phyloP scores from a whole-genome alignment of 1,140 invertebrate species.

The Hylyphantes graminicola region DNA sequence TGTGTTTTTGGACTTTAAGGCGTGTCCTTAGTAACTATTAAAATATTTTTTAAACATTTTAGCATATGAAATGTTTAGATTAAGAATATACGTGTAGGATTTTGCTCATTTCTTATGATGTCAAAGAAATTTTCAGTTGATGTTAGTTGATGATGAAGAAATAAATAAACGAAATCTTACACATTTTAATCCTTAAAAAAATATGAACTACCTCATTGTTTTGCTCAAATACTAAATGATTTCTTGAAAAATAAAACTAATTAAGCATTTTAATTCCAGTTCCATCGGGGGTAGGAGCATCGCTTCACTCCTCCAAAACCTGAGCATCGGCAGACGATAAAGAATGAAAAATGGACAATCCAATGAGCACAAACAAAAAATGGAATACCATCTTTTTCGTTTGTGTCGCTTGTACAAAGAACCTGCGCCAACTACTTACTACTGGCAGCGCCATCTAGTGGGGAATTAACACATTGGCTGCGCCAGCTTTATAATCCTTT shows the following conservation, averaged over 20 bases:
- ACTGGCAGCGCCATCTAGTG: not conserved
- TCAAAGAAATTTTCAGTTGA: too few relatives aligned
- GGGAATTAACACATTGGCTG: not conserved
- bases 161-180: too few relatives aligned
- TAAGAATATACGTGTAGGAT: too few relatives aligned
- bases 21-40: too few relatives aligned
- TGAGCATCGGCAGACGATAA: conserved; percentile 6
- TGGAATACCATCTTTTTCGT: not conserved
- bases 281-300: not conserved
- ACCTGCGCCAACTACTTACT: not conserved
- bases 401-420: conserved; percentile 1
- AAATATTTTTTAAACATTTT: too few relatives aligned
- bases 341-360: not conserved
- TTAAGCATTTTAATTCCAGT: conserved; percentile 8
- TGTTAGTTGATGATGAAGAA: too few relatives aligned
- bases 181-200: too few relatives aligned
- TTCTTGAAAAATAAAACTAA: not conserved
- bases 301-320: conserved; percentile 7
- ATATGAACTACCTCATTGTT: too few relatives aligned
- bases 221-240: too few relatives aligned
- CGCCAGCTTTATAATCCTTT: not conserved
- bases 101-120: too few relatives aligned
- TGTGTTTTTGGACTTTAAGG: too few relatives aligned
- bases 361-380: not conserved
- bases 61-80: too few relatives aligned